Evolutionary conservation across 2,888 invertebrate genomes (phyloP), one percentile per base, ranked within the genome.

Genomic region (Zygogramma bicolorata): DNA sequence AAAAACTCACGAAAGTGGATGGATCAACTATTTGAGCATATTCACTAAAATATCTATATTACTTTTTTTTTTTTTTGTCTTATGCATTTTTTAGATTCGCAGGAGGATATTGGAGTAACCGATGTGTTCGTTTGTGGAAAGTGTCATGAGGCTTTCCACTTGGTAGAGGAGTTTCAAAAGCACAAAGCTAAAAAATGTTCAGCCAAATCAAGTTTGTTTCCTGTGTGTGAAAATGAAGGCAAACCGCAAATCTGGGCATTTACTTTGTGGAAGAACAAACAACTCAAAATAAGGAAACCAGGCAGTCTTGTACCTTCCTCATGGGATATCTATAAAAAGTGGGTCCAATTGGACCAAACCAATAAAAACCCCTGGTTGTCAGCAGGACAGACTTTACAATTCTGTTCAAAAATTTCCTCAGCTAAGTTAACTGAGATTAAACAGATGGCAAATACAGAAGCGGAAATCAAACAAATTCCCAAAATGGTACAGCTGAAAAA

Each of bases 161-260:
- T 93, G 85, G 86, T 94, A 63, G 94, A 95, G 83, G 93, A 93
- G 77, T 95, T 95, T 82, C 91, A 92, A 85, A 91, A 92, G 57
- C 95, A 95, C 82, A 93, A 93, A 82, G 89, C 88, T 77, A 73
- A 77, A n/a, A 87, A 88, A 13, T 90, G 88, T 65, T 88, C 90
- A 38, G 90, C 90, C 77, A 89, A 90, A 73, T 92, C 93, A 57
- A 89, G 89, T 66, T 90, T 93, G 42, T 89, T 92, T 81, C 92
- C 88, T 61, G 87, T 85, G 69, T 88, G 93, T 53, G 86, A 93
- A 90, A 91, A 91, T 84, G 95, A 95, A 85, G 91, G 91, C 71
- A 94, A 95, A 86, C 92, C 95, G 7, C 94, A 95, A 87, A 93
- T 95, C 8, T 95, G 95, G 95, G 95, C 94, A 42, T 95, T 95